These are phyloP conservation scores for Epinephelus cyanopodus DNA, from an alignment of 2,113 vertebrate species.

Conservation along the genomic window DNA sequence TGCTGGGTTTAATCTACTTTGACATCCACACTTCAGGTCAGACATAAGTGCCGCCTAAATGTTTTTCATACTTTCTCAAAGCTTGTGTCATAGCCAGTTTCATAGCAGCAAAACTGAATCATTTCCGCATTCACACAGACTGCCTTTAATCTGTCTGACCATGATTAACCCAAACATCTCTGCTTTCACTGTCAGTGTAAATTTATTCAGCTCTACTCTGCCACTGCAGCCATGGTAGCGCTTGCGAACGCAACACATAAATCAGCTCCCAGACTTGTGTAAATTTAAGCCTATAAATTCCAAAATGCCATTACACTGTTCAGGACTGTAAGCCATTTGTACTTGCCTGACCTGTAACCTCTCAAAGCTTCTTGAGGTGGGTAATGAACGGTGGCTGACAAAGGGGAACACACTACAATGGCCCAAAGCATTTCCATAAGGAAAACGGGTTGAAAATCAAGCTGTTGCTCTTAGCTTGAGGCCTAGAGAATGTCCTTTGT, in stretches of 20 bases:
- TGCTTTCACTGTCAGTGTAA: neutral
- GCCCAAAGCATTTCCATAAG: too few relatives aligned
- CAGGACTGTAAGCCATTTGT: neutral
- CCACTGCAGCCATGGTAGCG: neutral
- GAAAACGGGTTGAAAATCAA: too few relatives aligned
- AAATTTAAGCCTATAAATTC: neutral
- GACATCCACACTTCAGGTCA: neutral
- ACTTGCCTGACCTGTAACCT: neutral
- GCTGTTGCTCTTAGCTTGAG: too few relatives aligned
- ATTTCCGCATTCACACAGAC: neutral
- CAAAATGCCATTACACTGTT: neutral
- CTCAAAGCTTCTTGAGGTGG: neutral
- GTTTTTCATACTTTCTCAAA: neutral
- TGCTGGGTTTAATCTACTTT: neutral
- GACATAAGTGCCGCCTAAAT: neutral
- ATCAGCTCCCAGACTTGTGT: slow-evolving; percentile 1
- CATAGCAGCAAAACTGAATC: neutral
- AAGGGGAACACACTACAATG: too few relatives aligned
- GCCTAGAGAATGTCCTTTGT: too few relatives aligned
- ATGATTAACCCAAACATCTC: neutral
- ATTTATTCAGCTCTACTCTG: neutral
- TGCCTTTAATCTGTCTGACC: neutral
- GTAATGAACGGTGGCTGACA: too few relatives aligned
- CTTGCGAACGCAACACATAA: neutral
- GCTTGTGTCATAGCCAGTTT: neutral